Evolutionary conservation across 1,140 invertebrate genomes (phyloP), one percentile per base, ranked within the genome.

Genomic region (Drosophila trapezifrons): DNA sequence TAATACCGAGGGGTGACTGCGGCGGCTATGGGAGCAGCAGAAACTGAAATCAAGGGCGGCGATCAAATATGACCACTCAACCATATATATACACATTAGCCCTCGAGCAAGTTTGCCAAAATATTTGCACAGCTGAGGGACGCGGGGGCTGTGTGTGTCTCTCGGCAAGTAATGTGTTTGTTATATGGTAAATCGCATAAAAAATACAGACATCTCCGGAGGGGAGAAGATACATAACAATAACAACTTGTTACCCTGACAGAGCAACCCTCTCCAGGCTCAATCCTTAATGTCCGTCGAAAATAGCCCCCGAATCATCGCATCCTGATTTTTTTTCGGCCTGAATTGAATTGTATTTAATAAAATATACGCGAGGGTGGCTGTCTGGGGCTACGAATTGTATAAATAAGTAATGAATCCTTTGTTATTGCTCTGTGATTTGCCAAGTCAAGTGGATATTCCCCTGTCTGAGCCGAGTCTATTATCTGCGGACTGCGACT

Each of bases 21-120:
- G 13, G 37, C 56, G 46, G 29, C 27, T n/a, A n/a, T n/a, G n/a
- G 47, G 27, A 32, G 47, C 27, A 51, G 47, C 49, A 54, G 32
- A 37, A 37, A 52, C 49, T 52, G 60, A 55, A 82, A 87, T 80
- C 83, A 71, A 77, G 72, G 83, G 72, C 75, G 70, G 65, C 80
- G 80, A 89, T 89, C 84, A 84, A 89, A 89, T 89, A 89, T 89
- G 85, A 89, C 80, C 84, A 89, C 80, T 89, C 84, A 89, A 89
- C 77, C 69, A 75, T 55, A 76, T 62, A 82, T 55, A 65, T 63
- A 71, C 32, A 86, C 66, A 87, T 85, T 86, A 82, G 82, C 83
- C 83, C 84, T 77, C 58, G 25, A 77, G 83, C 84, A 66, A 51
- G 42, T 70, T 82, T 79, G 83, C 84, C 63, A 87, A 79, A 87